Percentiles rank a stretch among this genome's conserved stretches.
These are phyloP conservation scores for Mallateleia sp. DNA, from an alignment of 2,888 invertebrate genomes.

Conservation along the genomic window DNA sequence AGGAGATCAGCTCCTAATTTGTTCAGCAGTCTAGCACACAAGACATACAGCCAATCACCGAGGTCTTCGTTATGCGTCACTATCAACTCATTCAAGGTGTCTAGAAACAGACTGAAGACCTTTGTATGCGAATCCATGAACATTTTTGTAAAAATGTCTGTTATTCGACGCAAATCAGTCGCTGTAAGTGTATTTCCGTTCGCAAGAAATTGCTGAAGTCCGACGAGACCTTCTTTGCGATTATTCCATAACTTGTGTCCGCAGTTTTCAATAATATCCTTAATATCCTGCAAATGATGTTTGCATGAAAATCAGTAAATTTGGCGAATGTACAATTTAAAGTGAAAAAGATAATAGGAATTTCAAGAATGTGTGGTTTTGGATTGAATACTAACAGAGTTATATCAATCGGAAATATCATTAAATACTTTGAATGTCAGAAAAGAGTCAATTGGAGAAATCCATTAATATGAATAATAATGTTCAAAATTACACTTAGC, in stretches of 20 bases:
- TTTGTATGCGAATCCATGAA: slow-evolving; percentile 99
- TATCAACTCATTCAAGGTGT: slow-evolving; percentile 97
- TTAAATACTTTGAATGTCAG: no score
- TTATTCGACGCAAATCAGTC: slow-evolving; percentile 95
- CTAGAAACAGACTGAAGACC: slow-evolving; percentile 97
- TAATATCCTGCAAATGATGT: slow-evolving; percentile 92
- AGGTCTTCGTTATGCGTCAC: slow-evolving; percentile 96
- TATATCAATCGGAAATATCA: no score
- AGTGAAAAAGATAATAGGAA: neutral
- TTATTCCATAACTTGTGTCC: slow-evolving; percentile 98
- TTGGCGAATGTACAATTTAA: neutral
- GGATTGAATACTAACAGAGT: neutral
- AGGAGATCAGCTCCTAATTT: slow-evolving; percentile 98
- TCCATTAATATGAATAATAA: no score
- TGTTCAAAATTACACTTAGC: no score
- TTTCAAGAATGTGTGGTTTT: neutral
- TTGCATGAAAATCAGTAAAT: slow-evolving; percentile 10
- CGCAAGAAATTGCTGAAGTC: slow-evolving; percentile 94
- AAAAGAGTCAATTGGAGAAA: no score
- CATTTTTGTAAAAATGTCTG: slow-evolving; percentile 98
- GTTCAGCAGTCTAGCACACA: slow-evolving; percentile 96
- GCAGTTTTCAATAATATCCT: slow-evolving; percentile 96
- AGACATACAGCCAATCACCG: slow-evolving; percentile 97
- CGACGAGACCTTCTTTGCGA: slow-evolving; percentile 97
- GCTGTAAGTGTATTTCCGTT: slow-evolving; percentile 92